Evolutionary conservation across 2,113 vertebrate genomes (phyloP).

Genomic region (Sinocyclocheilus anophthalmus): DNA sequence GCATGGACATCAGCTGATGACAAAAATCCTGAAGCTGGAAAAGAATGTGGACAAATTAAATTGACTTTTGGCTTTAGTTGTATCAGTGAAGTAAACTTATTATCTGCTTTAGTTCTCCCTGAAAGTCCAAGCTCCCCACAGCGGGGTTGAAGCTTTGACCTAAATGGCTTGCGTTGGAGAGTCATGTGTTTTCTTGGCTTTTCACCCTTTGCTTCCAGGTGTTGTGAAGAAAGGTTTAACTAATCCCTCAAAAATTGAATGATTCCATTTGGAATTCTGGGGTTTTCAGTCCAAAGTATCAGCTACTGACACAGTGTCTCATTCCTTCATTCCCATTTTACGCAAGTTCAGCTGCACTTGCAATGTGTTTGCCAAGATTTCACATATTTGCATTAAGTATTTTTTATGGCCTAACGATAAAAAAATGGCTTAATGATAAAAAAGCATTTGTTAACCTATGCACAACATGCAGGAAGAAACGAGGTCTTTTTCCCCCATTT

Average conservation of each 20-base stretch:
- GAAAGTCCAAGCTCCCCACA: background rate
- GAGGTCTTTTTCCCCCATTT: too few relatives aligned
- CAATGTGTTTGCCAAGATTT: background rate
- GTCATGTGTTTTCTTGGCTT: background rate
- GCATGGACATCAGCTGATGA: background rate
- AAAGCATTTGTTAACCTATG: background rate
- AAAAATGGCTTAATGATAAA: background rate
- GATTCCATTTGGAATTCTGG: background rate
- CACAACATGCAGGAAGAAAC: background rate
- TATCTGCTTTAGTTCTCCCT: background rate
- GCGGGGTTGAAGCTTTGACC: background rate
- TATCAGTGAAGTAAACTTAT: background rate
- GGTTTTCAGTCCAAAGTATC: background rate
- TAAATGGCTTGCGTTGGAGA: background rate
- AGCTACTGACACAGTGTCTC: background rate
- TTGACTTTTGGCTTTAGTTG: background rate
- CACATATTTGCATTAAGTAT: background rate
- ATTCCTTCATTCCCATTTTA: background rate
- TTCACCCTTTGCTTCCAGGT: background rate
- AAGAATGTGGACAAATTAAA: background rate
- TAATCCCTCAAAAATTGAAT: background rate
- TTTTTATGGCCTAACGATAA: background rate
- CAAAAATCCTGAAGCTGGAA: background rate
- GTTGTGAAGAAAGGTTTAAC: background rate
- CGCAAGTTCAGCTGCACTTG: background rate